phyloP scores from a whole-genome alignment of 2,797 vertebrate species.

The Peromyscus eremicus region DNA sequence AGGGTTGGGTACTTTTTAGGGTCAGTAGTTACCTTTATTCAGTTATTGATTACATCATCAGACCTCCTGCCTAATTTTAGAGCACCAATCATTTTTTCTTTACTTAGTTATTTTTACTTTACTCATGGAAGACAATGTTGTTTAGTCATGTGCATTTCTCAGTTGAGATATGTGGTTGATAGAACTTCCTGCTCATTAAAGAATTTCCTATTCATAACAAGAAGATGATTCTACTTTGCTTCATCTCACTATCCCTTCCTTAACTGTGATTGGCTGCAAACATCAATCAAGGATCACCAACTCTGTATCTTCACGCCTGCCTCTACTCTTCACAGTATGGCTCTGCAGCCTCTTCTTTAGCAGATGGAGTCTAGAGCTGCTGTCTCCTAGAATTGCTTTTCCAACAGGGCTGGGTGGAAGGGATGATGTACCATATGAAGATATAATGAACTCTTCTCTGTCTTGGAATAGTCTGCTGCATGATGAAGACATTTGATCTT shows the following conservation, averaged over 20 bases:
- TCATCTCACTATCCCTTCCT: neutral
- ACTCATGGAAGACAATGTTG: neutral
- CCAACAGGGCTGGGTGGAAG: neutral
- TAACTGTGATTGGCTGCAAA: neutral
- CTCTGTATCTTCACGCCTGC: neutral
- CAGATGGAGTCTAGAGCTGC: too few relatives aligned
- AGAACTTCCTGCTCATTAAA: neutral
- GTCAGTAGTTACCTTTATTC: constrained; percentile 14
- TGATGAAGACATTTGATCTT: neutral
- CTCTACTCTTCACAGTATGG: neutral
- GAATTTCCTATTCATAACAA: neutral
- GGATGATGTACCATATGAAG: accelerated
- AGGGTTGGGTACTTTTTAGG: constrained; percentile 43
- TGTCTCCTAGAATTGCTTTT: neutral
- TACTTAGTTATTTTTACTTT: constrained; percentile 35
- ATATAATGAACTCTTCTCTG: neutral
- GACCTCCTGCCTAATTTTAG: constrained; percentile 32
- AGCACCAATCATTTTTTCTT: constrained; percentile 26
- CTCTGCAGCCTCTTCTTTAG: neutral
- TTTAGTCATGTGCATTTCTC: neutral
- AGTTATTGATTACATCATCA: neutral
- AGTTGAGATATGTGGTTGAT: neutral
- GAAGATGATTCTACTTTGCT: neutral
- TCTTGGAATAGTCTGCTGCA: neutral
- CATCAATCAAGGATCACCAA: neutral